Base-by-base conservation (phyloP, 2,888 invertebrate species). In the Charanyca ferruginea region DNA sequence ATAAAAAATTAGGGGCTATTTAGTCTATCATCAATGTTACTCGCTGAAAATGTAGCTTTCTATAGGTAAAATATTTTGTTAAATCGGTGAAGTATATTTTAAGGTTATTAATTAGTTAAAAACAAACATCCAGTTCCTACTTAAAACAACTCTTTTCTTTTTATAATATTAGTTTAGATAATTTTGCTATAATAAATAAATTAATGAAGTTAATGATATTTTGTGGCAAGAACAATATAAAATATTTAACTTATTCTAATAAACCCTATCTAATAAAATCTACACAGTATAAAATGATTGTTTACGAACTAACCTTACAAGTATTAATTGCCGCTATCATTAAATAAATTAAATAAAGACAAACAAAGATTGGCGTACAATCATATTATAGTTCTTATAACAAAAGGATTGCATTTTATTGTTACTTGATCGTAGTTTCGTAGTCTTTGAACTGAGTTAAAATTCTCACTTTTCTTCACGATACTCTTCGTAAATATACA, bases 141-240 rank as follows among this genome's bases (percentile, higher is more conserved):
- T n/a, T n/a, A n/a, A n/a, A n/a, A n/a, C n/a, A n/a, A n/a, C n/a
- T n/a, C n/a, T n/a, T n/a, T n/a, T n/a, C n/a, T n/a, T n/a, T n/a
- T n/a, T n/a, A n/a, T n/a, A n/a, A n/a, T n/a, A n/a, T n/a, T n/a
- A n/a, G n/a, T n/a, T n/a, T n/a, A n/a, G n/a, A 44, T 7, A 57
- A 7, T 16, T 44, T 63, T 32, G 2, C 49, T 6, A 6, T 9
- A 13, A 20, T 20, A 41, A 9, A 44, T 68, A 55, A n/a, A 20
- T 44, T n/a, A 42, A 16, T 47, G 2, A 35, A 22, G 22, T 48
- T 25, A 48, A 28, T 49, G 0, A 57, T 53, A 57, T 45, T n/a
- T 77, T 74, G 73, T 77, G 74, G 74, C 74, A 74, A 74, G 78
- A 66, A 71, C 1, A 41, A 35, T 35, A 38, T 22, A 47, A 28